Evolutionary conservation across 2,888 invertebrate genomes (phyloP), one percentile per base, ranked within the genome.

Genomic region (Maniola hyperantus): DNA sequence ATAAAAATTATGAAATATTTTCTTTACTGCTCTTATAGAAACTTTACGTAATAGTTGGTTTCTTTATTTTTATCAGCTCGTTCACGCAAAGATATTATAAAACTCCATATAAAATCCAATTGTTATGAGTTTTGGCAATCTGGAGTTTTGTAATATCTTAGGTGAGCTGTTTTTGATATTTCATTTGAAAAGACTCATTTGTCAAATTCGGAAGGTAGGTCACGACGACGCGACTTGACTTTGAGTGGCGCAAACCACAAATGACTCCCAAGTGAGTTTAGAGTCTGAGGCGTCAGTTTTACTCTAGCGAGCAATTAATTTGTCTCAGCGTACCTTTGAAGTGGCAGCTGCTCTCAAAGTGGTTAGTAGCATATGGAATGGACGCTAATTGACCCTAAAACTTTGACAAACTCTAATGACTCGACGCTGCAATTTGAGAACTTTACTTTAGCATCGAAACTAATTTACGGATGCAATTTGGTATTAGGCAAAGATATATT

Each of bases 241-340:
- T 65, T 65, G 74, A 66, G 59, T 48, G 51, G 53, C 60, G 62
- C 61, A 60, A 50, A 72, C 67, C 70, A 73, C 62, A 26, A 68
- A 15, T 54, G 55, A 39, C 67, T 81, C 76, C 72, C 74, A 72
- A 77, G 77, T 79, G 81, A 82, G 82, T 81, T 50, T 79, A 79
- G 74, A 80, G 74, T 79, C 76, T 71, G 75, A 77, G 79, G 77
- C 76, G 76, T 72, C 72, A 78, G 77, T 78, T 81, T 78, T 77
- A 74, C 79, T 76, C 75, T 76, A 76, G 79, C 77, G 76, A 80
- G 83, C 82, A 85, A 87, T 88, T 87, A 85, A 87, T 85, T 85
- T 82, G 77, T 77, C 74, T 79, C 82, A 80, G 77, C 74, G 65
- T 74, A 78, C 81, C 80, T 86, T 85, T 81, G 78, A 82, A 80